Base-by-base conservation (phyloP, 1,140 invertebrate genomes). In the Zaprionus taronus region DNA sequence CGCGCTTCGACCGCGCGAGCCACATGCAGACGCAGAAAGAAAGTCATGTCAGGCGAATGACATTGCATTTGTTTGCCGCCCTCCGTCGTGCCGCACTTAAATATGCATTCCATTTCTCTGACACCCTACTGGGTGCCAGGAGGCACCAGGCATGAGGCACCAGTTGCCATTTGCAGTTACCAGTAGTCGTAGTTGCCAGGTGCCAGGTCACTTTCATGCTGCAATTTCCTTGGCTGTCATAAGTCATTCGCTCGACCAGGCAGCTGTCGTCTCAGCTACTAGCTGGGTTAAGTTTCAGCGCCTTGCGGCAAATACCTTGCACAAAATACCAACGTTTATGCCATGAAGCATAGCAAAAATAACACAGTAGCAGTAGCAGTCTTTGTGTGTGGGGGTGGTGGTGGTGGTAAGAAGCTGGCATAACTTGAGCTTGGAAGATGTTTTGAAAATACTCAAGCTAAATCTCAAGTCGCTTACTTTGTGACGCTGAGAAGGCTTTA, bases 161-260 rank as follows among this genome's bases (percentile, higher is more conserved):
- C 28, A 44, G 38, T 26, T 51, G 47, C 12, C 31, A 34, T 34
- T 34, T 34, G 31, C 28, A 56, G 67, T 14, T 22, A 36, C 26
- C 24, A 38, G 75, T 7, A 28, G 26, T 28, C 1, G 26, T 28
- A 5, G 26, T 28, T 49, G 47, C 12, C 28, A 56, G 67, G n/a
- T 22, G 44, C 22, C 26, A 41, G 75, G 63, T 64, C 41, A 86
- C 75, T 56, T 69, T 58, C 38, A 64, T 78, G 67, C 56, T 49
- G 70, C 77, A 80, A 89, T 89, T 89, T 83, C 70, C 77, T 66
- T 66, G 51, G 55, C 71, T 83, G 83, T 72, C 80, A 86, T 60
- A 89, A 78, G 84, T 77, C 80, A 80, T 72, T 74, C 44, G 73
- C 57, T 71, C 80, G 53, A 69, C 80, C 41, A 74, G 69, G 65